Evolutionary conservation across 2,888 invertebrate genomes (phyloP).

Genomic region (Tholera decimalis): DNA sequence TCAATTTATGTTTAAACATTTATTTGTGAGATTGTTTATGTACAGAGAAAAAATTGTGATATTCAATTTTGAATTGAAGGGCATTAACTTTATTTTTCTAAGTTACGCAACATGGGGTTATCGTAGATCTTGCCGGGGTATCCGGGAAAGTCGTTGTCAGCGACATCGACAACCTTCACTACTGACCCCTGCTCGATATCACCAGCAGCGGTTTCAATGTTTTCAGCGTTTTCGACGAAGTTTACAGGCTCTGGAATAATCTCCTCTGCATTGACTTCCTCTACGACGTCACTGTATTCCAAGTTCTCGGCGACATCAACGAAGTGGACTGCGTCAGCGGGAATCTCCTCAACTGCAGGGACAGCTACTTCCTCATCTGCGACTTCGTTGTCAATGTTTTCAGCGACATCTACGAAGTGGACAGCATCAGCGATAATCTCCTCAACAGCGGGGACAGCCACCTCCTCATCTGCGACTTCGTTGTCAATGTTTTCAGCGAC

Average conservation of each 20-base stretch:
- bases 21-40: conserved; percentile 26
- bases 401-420: no score
- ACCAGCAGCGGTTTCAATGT: neutral
- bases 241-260: conserved; percentile 26
- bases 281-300: conserved; percentile 10
- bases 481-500: no score
- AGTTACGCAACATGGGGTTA: conserved; percentile 65
- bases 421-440: conserved; percentile 13
- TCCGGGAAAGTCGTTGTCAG: conserved; percentile 24
- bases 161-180: conserved; percentile 35
- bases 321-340: conserved; percentile 14
- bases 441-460: no score
- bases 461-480: conserved; percentile 11
- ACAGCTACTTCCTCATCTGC: conserved; percentile 15
- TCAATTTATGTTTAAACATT: conserved; percentile 9
- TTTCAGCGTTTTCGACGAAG: conserved; percentile 38
- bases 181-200: conserved; percentile 16
- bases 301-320: conserved; percentile 22
- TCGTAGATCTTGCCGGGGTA: conserved; percentile 60
- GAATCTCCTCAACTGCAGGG: no score
- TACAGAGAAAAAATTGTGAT: conserved; percentile 15
- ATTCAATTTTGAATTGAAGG: neutral
- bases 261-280: conserved; percentile 22
- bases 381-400: conserved; percentile 11
- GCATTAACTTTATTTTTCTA: conserved; percentile 14